These are phyloP conservation scores for Silurus meridionalis DNA, from an alignment of 2,113 vertebrate species.

Conservation along the genomic window DNA sequence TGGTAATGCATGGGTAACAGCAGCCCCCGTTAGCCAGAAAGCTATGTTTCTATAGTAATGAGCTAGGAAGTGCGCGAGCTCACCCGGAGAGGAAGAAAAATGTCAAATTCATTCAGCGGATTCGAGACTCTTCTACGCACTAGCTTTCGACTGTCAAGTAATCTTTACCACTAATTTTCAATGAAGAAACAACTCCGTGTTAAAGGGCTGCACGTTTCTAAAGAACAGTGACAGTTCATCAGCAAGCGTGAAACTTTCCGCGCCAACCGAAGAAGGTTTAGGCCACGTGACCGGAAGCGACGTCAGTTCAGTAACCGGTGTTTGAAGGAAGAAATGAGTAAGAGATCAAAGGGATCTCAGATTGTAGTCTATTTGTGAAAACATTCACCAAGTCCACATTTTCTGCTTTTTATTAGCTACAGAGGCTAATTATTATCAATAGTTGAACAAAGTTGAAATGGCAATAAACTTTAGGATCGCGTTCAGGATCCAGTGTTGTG, in stretches of 20 bases:
- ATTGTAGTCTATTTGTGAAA: not conserved
- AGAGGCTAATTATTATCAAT: too few species aligned
- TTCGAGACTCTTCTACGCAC: not conserved
- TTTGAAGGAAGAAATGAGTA: not conserved
- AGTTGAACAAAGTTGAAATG: too few species aligned
- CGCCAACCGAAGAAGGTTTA: constrained; percentile 65
- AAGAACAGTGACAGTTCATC: not conserved
- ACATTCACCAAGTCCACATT: not conserved
- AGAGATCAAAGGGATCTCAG: not conserved
- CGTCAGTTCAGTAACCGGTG: not conserved
- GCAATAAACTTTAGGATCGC: too few species aligned
- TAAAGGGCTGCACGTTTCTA: not conserved
- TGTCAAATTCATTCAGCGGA: not conserved
- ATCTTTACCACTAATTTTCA: not conserved
- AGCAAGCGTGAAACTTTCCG: constrained; percentile 48
- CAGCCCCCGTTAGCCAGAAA: not conserved
- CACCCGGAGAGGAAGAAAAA: not conserved
- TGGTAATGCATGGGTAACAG: not conserved
- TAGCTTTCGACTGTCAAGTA: not conserved
- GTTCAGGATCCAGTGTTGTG: too few species aligned
- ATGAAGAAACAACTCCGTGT: not conserved
- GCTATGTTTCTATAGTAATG: not conserved
- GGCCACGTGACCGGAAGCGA: constrained; percentile 62
- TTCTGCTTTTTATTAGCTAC: not conserved
- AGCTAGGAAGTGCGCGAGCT: not conserved